Conservation (phyloP, 2,888 invertebrate genomes). For the Ennomos fuscantarius region DNA sequence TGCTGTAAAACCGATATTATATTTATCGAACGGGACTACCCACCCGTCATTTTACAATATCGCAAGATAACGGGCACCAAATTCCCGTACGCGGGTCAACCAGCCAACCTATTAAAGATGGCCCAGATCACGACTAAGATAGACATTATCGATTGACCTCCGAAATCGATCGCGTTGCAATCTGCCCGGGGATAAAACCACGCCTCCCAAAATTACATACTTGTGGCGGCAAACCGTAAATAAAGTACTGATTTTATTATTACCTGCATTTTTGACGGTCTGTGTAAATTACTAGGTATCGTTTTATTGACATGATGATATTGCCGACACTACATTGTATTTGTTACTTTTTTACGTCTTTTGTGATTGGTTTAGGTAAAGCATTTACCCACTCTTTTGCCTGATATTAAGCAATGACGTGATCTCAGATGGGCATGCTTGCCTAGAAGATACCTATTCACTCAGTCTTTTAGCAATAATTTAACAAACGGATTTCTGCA, state of each 20-base stretch:
- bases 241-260: conserved; percentile 27
- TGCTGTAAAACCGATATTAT: not conserved
- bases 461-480: too few relatives aligned
- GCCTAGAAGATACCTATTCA: too few relatives aligned
- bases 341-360: too few relatives aligned
- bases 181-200: conserved; percentile 50
- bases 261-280: conserved; percentile 25
- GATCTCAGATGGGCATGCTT: too few relatives aligned
- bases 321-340: conserved; percentile 2
- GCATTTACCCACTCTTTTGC: too few relatives aligned
- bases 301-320: conserved; percentile 16
- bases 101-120: conserved; percentile 66
- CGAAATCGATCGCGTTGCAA: conserved; percentile 68
- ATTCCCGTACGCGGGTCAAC: conserved; percentile 58
- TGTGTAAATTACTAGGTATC: conserved; percentile 21
- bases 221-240: conserved; percentile 37
- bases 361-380: too few relatives aligned
- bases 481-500: too few relatives aligned
- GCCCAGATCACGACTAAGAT: conserved; percentile 58
- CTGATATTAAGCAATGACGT: too few relatives aligned
- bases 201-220: conserved; percentile 66
- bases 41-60: conserved; percentile 10
- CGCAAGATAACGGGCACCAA: conserved; percentile 22
- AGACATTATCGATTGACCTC: conserved; percentile 66
- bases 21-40: conserved; percentile 19